phyloP scores from a whole-genome alignment of 1,140 invertebrate species.

The Heterodera schachtii region DNA sequence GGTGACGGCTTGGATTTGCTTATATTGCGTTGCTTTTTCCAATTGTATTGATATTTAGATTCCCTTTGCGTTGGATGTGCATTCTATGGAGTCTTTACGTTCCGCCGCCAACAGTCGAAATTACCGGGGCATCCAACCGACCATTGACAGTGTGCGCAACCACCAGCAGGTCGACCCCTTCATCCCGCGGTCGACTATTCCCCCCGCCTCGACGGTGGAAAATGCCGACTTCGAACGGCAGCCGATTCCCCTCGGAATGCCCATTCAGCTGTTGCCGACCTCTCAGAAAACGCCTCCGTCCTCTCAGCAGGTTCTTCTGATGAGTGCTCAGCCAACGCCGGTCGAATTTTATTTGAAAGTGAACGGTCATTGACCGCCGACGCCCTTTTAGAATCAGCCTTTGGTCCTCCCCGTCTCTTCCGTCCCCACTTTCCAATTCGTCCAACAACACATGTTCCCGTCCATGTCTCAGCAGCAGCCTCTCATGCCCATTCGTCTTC shows the following conservation, averaged over 20 bases:
- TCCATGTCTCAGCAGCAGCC: neutral
- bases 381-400: neutral
- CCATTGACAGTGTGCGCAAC: neutral
- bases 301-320: neutral
- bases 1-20: constrained; percentile 4
- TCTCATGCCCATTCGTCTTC: neutral
- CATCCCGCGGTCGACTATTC: neutral
- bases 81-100: neutral
- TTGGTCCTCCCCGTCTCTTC: constrained; percentile 6
- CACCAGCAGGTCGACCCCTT: neutral
- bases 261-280: neutral
- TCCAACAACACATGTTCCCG: neutral
- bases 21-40: too few species aligned
- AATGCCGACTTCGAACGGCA: neutral
- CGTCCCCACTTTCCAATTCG: constrained; percentile 6
- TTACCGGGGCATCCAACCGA: neutral
- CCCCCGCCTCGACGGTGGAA: neutral
- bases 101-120: neutral
- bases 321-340: neutral
- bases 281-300: neutral
- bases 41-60: neutral
- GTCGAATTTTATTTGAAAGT: neutral
- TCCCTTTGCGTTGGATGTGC: constrained; percentile 4
- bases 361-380: neutral
- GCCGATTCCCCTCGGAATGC: neutral